Evolutionary conservation across 2,888 invertebrate genomes (phyloP), one percentile per base, ranked within the genome.

Genomic region (Stenodera caucasica): DNA sequence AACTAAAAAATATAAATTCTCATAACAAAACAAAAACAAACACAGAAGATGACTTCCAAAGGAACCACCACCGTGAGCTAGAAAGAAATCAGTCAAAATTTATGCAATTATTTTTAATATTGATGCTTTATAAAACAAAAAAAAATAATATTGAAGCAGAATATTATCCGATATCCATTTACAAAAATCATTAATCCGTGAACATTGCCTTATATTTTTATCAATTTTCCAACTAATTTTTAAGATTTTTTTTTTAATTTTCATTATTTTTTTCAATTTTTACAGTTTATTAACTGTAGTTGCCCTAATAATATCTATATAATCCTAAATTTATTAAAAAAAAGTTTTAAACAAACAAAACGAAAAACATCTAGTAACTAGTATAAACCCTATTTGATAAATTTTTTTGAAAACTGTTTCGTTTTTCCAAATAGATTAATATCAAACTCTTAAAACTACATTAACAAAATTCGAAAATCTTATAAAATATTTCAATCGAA

Each of bases 1-100:
- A 58, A 45, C 51, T 53, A 56, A 61, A 66, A 51, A 61, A 61
- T 35, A 60, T 33, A 59, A 18, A 49, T 26, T 33, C 59, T 57
- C 26, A 49, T 37, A 62, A 69, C 65, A 66, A 66, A 59, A 63
- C 66, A 65, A 61, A 65, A 61, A 59, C 60, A 65, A 65, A 61
- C 58, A 63, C 64, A 64, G 61, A 58, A 11, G 14, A 40, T 2
- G 21, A 45, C 45, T 18, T 11, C 40, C 60, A 52, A 57, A 57
- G 67, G 63, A 64, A 65, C 64, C 65, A 58, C 65, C 67, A 53
- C 66, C 68, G 64, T 63, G 59, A 61, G 61, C 67, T 70, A 66
- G 15, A 70, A 70, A 67, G 40, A 67, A 67, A 64, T 55, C 58
- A 56, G 33, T 37, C 40, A 26, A 45, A 49, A 49, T 57, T 63